phyloP scores from a whole-genome alignment of 2,113 vertebrate genomes.

The Oreochromis niloticus region DNA sequence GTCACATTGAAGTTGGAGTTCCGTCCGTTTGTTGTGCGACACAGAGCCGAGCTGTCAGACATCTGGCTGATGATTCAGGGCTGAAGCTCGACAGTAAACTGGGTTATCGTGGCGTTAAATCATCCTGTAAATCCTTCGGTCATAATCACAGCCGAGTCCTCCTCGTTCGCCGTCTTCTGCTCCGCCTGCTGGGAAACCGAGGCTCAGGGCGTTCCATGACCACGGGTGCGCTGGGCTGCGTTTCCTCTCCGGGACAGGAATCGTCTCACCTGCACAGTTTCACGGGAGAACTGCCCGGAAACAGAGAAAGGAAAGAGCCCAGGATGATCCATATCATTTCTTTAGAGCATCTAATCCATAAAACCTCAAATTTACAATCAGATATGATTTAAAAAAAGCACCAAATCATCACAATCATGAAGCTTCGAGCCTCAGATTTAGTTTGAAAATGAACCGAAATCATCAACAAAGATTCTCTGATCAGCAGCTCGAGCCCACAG shows the following conservation, averaged over 20 bases:
- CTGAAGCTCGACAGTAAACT: neutral
- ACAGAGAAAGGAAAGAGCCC: neutral
- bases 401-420: neutral
- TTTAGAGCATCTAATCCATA: neutral
- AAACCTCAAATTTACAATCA: fast-evolving
- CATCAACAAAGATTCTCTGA: neutral
- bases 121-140: neutral
- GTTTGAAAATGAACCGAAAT: neutral
- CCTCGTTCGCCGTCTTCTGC: neutral
- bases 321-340: neutral
- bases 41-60: neutral
- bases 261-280: fast-evolving
- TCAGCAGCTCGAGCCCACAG: neutral
- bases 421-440: neutral
- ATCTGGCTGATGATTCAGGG: neutral
- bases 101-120: neutral
- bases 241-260: neutral
- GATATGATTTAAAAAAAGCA: neutral
- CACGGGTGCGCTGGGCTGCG: fast-evolving
- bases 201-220: fast-evolving
- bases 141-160: neutral
- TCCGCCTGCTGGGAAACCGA: neutral
- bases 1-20: neutral
- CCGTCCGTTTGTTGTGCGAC: neutral
- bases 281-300: neutral